phyloP scores from a whole-genome alignment of 2,888 invertebrate genomes.

The Brachypalpus laphriformis region DNA sequence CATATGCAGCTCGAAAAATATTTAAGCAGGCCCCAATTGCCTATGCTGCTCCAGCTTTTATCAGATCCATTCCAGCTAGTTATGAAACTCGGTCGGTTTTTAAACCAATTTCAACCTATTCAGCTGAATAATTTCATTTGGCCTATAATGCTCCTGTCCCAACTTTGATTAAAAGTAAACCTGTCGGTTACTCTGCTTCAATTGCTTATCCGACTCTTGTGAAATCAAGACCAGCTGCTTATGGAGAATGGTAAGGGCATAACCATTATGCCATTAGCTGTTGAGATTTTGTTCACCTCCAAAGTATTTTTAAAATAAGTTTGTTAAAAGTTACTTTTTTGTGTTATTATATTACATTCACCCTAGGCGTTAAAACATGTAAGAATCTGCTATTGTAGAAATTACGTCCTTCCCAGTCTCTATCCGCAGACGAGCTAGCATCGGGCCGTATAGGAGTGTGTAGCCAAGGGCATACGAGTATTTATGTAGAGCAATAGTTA shows the following conservation, averaged over 20 bases:
- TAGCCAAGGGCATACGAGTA: too few species aligned
- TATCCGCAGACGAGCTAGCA: too few species aligned
- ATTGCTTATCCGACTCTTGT: background rate
- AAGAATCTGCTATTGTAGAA: too few species aligned
- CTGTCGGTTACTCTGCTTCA: background rate
- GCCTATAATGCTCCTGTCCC: background rate
- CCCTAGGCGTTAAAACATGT: too few species aligned
- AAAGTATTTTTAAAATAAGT: too few species aligned
- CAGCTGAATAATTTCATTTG: background rate
- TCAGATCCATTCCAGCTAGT: background rate
- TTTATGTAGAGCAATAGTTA: too few species aligned
- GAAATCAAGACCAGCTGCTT: slow-evolving; percentile 13
- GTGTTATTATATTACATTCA: too few species aligned
- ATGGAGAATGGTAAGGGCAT: background rate
- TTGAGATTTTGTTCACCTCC: too few species aligned
- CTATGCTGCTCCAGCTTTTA: slow-evolving; percentile 1
- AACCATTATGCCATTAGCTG: too few species aligned
- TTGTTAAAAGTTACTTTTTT: too few species aligned
- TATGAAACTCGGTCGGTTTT: slow-evolving; percentile 3
- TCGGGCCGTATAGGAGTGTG: too few species aligned
- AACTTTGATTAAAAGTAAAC: background rate
- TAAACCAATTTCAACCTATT: background rate
- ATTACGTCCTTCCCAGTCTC: too few species aligned
- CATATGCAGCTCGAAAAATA: slow-evolving; percentile 23
- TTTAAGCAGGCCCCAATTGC: slow-evolving; percentile 15